Evolutionary conservation across 2,797 vertebrate species (phyloP).

Genomic region (Semaprochilodus insignis): DNA sequence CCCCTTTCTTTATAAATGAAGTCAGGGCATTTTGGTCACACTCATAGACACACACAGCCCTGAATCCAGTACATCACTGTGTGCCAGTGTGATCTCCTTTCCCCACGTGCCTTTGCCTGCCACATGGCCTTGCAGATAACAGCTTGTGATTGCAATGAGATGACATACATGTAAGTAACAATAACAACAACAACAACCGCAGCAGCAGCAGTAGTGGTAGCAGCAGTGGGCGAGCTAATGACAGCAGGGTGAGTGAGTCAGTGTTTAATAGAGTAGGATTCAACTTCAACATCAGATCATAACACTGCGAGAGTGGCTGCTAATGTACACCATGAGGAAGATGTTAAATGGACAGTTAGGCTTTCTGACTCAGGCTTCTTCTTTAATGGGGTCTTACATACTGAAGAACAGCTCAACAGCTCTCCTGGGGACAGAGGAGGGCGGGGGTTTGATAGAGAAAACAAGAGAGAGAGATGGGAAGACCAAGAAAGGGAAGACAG

Average conservation of each 20-base stretch:
- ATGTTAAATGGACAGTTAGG: slow-evolving; percentile 12
- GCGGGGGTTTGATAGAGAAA: not conserved
- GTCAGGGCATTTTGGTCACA: not conserved
- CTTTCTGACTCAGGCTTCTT: slow-evolving; percentile 6
- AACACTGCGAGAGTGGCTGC: not conserved
- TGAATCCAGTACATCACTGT: not conserved
- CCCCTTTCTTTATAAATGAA: not conserved
- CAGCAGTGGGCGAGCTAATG: not conserved
- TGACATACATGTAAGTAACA: not conserved
- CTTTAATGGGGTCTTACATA: slow-evolving; percentile 14
- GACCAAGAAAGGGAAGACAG: not conserved
- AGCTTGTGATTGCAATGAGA: not conserved
- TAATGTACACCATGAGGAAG: not conserved
- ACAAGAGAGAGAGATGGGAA: not conserved
- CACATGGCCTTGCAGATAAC: slow-evolving; percentile 4
- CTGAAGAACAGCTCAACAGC: not conserved
- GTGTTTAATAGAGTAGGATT: slow-evolving; percentile 15
- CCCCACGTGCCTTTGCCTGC: not conserved
- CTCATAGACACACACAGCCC: not conserved
- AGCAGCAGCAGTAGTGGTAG: not conserved
- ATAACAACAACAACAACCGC: not conserved
- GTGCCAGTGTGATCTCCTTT: not conserved
- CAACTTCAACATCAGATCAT: not conserved
- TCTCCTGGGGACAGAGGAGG: not conserved
- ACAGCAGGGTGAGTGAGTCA: slow-evolving; percentile 20